Base-by-base conservation (phyloP, 2,797 vertebrate genomes). In the Ctenosaura bakeri region DNA sequence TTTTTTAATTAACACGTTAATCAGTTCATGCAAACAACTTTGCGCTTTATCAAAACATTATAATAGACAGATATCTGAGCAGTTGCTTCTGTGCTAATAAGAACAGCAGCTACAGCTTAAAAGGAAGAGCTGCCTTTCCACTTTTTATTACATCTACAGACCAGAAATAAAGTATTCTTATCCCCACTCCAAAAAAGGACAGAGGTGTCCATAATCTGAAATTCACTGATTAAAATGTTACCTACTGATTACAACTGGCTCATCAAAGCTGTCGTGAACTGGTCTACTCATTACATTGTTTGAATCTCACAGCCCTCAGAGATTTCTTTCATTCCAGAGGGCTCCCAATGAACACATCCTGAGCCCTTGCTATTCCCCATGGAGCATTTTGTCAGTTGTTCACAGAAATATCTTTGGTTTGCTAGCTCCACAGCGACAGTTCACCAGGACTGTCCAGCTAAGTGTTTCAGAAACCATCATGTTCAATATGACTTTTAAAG, bases 1-100 rank as follows among this genome's bases (percentile, higher is more conserved):
- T 69, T 59, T 81, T 29, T 90, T 66, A 86, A 86, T 90, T 82
- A 74, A 24, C n/a, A n/a, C 22, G 64, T 85, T 64, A 90, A 90
- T 46, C 78, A 86, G 69, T 64, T 64, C 18, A 76, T 90, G 64
- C 74, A 74, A 90, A 38, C 32, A 64, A 22, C 26, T 77, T 69
- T 83, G 74, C 59, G 77, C 46, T 83, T 42, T 83, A 66, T 5
- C 71, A 77, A 83, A 87, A 76, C 78, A 64, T 76, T n/a, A 9
- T 76, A 83, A 89, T 64, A 46, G 71, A n/a, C 62, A 20, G 24
- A 32, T 79, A 35, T 54, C 54, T 42, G 14, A 54, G 13, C 8
- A 8, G 38, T 73, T 22, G 18, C 35, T 56, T 56, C 64, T 5
- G 42, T 24, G 52, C 24, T 18, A 69, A 79, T 69, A 80, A 71